phyloP scores from a whole-genome alignment of 2,797 vertebrate genomes.

The Hirundo rustica region DNA sequence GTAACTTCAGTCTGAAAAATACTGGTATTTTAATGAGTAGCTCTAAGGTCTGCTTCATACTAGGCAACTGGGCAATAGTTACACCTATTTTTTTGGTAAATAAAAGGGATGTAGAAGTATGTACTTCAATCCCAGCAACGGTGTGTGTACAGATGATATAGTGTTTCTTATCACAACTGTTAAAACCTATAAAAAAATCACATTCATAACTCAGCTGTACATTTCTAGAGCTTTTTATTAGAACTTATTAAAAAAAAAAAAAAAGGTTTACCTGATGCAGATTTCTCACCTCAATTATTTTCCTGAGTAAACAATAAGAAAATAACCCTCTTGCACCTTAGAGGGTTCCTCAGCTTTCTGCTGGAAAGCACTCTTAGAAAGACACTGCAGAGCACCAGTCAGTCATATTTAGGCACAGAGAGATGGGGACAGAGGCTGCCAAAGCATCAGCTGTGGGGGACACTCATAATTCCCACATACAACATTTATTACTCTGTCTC shows the following conservation, averaged over 20 bases:
- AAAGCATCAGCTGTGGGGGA: rapidly evolving
- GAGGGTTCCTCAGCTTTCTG: not conserved
- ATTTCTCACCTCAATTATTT: not conserved
- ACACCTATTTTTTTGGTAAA: not conserved
- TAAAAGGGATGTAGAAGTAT: not conserved
- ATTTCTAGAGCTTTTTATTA: not conserved
- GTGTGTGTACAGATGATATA: not conserved
- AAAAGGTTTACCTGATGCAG: not conserved
- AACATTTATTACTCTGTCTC: not conserved
- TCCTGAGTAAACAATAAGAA: not conserved
- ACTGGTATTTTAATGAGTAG: not conserved
- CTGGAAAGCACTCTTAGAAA: not conserved
- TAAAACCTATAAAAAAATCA: not conserved
- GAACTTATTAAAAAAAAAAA: not conserved
- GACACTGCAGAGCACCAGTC: not conserved
- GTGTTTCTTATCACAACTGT: not conserved
- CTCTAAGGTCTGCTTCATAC: not conserved
- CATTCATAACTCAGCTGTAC: not conserved
- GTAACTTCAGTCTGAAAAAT: not conserved
- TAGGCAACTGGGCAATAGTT: not conserved
- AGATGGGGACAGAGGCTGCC: not conserved
- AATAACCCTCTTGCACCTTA: not conserved
- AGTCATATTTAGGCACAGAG: rapidly evolving
- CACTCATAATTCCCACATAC: not conserved
- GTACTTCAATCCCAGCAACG: not conserved